These are phyloP conservation scores for Lemur catta DNA, from an alignment of 2,797 vertebrate species.

Conservation along the genomic window DNA sequence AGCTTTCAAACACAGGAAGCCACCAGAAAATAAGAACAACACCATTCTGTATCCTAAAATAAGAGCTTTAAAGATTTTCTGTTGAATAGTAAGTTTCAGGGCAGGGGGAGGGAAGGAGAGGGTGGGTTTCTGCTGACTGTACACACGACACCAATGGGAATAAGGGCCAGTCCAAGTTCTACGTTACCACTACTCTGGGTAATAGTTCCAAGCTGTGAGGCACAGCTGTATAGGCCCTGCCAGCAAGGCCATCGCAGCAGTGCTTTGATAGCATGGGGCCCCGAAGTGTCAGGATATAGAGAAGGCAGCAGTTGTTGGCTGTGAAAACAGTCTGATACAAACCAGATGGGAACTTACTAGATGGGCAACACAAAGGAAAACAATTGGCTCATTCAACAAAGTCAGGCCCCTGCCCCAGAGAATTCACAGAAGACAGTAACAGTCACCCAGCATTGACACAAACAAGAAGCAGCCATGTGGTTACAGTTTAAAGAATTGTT, in stretches of 20 bases:
- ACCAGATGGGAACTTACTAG: slow-evolving; percentile 91
- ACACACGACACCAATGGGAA: slow-evolving; percentile 83
- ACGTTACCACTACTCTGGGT: slow-evolving; percentile 81
- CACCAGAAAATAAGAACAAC: slow-evolving; percentile 77
- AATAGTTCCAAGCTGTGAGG: slow-evolving; percentile 86
- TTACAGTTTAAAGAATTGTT: slow-evolving; percentile 82
- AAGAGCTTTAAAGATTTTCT: slow-evolving; percentile 63
- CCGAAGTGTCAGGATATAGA: slow-evolving; percentile 89
- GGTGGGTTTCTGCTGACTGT: slow-evolving; percentile 82
- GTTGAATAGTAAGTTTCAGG: slow-evolving; percentile 56
- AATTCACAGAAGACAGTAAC: slow-evolving; percentile 86
- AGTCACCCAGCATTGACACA: slow-evolving; percentile 84
- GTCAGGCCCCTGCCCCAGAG: slow-evolving; percentile 84
- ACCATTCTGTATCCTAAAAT: slow-evolving; percentile 59
- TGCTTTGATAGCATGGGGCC: slow-evolving; percentile 89
- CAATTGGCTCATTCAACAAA: slow-evolving; percentile 89
- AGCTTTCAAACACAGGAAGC: slow-evolving; percentile 78
- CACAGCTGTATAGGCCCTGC: slow-evolving; percentile 85
- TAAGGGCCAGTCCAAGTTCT: slow-evolving; percentile 83
- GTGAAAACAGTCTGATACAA: slow-evolving; percentile 92
- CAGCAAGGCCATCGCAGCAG: slow-evolving; percentile 85
- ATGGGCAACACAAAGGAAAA: slow-evolving; percentile 90
- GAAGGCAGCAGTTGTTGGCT: slow-evolving; percentile 90
- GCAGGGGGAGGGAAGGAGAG: not conserved
- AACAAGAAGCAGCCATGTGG: slow-evolving; percentile 87